Percentiles rank a stretch among this genome's conserved stretches.
Evolutionary conservation across 2,797 vertebrate genomes (phyloP).

Genomic region (Holocentrus rufus): DNA sequence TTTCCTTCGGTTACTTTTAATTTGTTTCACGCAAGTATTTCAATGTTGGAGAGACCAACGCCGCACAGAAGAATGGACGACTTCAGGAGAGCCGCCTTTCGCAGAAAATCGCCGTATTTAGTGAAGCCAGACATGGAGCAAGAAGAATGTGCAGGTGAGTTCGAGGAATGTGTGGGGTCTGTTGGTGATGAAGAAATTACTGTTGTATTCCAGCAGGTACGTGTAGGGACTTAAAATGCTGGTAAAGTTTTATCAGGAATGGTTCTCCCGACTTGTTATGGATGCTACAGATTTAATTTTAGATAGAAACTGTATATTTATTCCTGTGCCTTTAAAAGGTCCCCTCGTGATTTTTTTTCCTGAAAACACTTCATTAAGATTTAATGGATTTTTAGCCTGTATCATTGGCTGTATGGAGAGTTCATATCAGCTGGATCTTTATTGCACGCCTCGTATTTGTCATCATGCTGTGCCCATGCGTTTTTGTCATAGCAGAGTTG

Average conservation of each 20-base stretch:
- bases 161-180: no score
- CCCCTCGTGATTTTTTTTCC: no score
- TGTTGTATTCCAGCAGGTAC: no score
- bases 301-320: no score
- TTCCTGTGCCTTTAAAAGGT: no score
- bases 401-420: no score
- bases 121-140: constrained; percentile 20
- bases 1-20: neutral
- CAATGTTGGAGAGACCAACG: constrained; percentile 66
- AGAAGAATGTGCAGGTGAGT: constrained; percentile 70
- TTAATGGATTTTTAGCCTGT: no score
- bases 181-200: no score
- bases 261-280: neutral
- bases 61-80: constrained; percentile 67
- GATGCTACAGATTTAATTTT: neutral
- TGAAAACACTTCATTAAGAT: no score
- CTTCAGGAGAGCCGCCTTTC: constrained; percentile 79
- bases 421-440: neutral
- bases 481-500: constrained; percentile 30
- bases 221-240: no score
- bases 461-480: neutral
- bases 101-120: constrained; percentile 70
- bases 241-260: neutral
- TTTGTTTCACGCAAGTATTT: neutral
- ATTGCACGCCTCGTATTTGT: neutral